Evolutionary conservation across 2,797 vertebrate genomes (phyloP).

Genomic region (Pseudopleuronectes americanus): DNA sequence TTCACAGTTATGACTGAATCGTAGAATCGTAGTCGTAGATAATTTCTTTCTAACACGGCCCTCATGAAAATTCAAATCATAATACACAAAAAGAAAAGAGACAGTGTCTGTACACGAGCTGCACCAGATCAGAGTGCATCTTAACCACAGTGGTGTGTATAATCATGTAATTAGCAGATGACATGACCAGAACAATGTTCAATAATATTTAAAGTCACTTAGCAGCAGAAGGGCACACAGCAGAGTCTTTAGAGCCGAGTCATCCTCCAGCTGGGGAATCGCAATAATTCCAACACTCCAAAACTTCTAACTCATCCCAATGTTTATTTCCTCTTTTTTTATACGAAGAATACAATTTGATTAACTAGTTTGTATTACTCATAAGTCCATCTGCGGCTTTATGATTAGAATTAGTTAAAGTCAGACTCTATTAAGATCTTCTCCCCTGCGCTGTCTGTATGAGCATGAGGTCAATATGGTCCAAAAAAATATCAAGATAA

Average conservation of each 20-base stretch:
- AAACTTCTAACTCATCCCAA: not conserved
- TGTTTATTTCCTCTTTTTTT: not conserved
- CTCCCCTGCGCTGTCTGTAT: not conserved
- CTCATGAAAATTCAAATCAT: not conserved
- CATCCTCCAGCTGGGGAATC: no score
- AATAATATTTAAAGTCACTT: constrained; percentile 13
- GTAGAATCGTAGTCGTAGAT: not conserved
- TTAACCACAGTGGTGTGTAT: constrained; percentile 31
- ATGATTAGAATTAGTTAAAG: not conserved
- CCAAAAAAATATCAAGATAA: no score
- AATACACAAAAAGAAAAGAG: not conserved
- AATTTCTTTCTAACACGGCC: not conserved
- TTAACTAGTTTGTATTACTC: not conserved
- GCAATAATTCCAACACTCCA: not conserved
- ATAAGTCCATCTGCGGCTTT: not conserved
- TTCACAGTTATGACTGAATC: not conserved
- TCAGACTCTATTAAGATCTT: constrained; percentile 9
- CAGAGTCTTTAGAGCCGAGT: not conserved
- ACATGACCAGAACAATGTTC: constrained; percentile 13
- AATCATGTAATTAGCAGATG: constrained; percentile 38
- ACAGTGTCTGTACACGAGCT: not conserved
- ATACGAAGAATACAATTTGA: constrained; percentile 4
- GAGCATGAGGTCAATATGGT: no score
- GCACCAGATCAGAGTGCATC: not conserved
- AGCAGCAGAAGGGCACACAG: not conserved